Percentiles rank a stretch among this genome's conserved stretches.
Conservation (phyloP, 2,888 invertebrate species). For the Listrodromus nycthemerus region DNA sequence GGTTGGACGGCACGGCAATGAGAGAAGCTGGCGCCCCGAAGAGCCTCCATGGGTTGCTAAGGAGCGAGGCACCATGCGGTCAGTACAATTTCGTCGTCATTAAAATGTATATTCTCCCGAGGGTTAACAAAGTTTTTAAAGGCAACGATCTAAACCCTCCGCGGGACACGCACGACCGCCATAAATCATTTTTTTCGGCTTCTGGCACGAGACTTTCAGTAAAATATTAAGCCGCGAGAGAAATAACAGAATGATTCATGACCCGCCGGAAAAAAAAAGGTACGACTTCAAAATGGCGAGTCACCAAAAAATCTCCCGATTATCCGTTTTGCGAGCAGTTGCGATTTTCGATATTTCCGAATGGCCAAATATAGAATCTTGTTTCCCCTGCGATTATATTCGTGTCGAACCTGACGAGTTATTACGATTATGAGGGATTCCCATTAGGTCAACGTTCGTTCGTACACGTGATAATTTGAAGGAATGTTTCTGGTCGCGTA, state of each 20-base stretch:
- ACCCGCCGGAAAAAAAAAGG: no score
- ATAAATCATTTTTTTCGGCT: no score
- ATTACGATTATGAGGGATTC: background rate
- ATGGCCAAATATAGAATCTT: background rate
- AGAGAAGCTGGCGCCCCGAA: constrained; percentile 7
- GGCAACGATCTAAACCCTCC: background rate
- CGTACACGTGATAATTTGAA: constrained; percentile 9
- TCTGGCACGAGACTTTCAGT: no score
- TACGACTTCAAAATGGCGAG: no score
- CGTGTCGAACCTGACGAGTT: background rate
- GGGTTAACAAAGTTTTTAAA: constrained; percentile 17
- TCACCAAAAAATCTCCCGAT: no score
- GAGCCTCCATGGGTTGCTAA: constrained; percentile 9
- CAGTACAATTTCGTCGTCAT: constrained; percentile 44
- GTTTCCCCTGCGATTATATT: background rate
- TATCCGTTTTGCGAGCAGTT: no score
- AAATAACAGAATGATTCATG: no score
- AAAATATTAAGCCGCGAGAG: no score
- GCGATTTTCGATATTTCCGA: no score
- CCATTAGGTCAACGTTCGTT: constrained; percentile 9
- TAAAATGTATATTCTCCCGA: constrained; percentile 28
- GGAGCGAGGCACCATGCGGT: constrained; percentile 13
- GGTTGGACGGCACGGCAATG: constrained; percentile 13
- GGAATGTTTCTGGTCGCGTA: constrained; percentile 17
- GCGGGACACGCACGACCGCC: no score